phyloP scores from a whole-genome alignment of 2,888 invertebrate species.

The Halictus quadricinctus region DNA sequence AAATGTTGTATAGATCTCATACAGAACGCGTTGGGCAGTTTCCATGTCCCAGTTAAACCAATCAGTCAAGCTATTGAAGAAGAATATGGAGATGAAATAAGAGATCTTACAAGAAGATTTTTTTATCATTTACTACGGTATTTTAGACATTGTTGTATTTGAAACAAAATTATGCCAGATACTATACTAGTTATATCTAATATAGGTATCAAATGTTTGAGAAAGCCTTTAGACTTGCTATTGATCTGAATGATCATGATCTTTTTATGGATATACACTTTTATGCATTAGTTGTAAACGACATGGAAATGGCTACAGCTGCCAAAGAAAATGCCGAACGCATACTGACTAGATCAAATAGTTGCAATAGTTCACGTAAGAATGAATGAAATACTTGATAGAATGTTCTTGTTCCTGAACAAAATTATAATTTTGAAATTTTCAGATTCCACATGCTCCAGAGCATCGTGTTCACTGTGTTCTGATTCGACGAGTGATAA shows the following conservation, averaged over 20 bases:
- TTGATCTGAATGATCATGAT: constrained; percentile 93
- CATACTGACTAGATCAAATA: constrained; percentile 80
- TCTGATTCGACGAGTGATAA: constrained; percentile 82
- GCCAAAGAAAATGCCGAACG: constrained; percentile 88
- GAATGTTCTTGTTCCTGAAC: neutral
- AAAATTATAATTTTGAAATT: constrained; percentile 64
- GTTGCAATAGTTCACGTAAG: constrained; percentile 81
- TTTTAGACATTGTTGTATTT: neutral
- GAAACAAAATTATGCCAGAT: neutral
- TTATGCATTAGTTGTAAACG: constrained; percentile 86
- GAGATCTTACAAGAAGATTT: constrained; percentile 92
- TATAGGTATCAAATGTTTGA: constrained; percentile 88
- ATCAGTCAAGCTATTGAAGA: constrained; percentile 87
- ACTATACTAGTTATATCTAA: constrained; percentile 34
- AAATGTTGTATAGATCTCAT: constrained; percentile 79
- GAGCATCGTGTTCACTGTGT: constrained; percentile 88
- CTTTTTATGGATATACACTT: constrained; percentile 93
- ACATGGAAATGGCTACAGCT: constrained; percentile 87
- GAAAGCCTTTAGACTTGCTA: constrained; percentile 93
- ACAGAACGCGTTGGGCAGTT: constrained; percentile 92
- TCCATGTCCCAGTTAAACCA: constrained; percentile 88
- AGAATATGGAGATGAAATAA: constrained; percentile 90
- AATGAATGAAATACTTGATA: constrained; percentile 23
- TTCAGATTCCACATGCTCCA: constrained; percentile 88
- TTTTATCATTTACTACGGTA: constrained; percentile 93